Evolutionary conservation across 2,797 vertebrate species (phyloP).

Genomic region (Phataginus tetradactyla): DNA sequence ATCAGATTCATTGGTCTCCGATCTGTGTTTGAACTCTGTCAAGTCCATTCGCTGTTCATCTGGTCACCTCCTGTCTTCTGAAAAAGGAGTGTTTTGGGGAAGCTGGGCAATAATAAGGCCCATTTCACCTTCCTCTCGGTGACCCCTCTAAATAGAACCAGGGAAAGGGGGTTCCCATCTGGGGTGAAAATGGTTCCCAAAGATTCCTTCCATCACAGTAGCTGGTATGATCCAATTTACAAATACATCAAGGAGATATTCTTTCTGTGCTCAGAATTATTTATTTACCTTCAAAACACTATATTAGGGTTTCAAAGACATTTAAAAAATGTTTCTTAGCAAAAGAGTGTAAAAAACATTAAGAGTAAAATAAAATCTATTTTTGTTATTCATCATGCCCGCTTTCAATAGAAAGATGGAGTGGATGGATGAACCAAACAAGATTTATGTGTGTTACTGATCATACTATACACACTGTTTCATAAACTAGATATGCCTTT

Average conservation of each 20-base stretch:
- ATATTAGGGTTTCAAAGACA: background rate
- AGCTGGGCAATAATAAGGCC: background rate
- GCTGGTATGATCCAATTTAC: background rate
- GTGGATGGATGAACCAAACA: background rate
- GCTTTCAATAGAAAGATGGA: background rate
- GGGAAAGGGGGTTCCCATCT: background rate
- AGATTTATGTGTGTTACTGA: background rate
- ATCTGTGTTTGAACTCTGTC: background rate
- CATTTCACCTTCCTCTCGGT: conserved; percentile 27
- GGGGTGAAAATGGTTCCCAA: background rate
- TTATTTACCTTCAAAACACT: background rate
- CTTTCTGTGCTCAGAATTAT: background rate
- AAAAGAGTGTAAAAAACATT: background rate
- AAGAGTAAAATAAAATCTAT: background rate
- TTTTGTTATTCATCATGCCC: background rate
- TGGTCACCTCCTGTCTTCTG: conserved; percentile 48
- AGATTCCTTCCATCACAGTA: background rate
- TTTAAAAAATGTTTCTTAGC: background rate
- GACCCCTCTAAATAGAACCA: background rate
- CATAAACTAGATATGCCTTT: background rate
- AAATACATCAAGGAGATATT: background rate
- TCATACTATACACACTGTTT: background rate
- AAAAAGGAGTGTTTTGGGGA: conserved; percentile 32
- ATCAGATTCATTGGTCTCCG: background rate
- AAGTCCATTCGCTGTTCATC: conserved; percentile 54